Conservation (phyloP, 2,888 invertebrate genomes). For the Conus canariensis region DNA sequence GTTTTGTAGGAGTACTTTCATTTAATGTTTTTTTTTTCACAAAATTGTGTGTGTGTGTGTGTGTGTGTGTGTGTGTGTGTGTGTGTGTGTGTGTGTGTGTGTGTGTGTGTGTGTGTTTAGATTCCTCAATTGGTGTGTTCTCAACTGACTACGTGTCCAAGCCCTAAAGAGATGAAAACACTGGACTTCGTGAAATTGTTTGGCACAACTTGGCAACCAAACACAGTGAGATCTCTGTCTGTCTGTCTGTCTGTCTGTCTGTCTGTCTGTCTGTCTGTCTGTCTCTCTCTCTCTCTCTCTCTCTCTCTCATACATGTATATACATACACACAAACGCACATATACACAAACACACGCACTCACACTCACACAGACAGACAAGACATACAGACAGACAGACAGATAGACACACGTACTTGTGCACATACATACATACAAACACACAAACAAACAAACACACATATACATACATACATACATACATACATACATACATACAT, state of each 20-base stretch:
- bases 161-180: neutral
- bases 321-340: no score
- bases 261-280: neutral
- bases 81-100: constrained; percentile 12
- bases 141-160: neutral
- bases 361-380: neutral
- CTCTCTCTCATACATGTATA: neutral
- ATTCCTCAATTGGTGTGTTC: neutral
- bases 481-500: neutral
- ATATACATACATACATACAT: neutral
- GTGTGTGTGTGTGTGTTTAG: constrained; percentile 16
- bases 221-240: constrained; percentile 13
- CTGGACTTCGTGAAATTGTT: constrained; percentile 14
- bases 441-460: neutral
- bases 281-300: neutral
- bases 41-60: neutral
- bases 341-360: neutral
- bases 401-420: neutral
- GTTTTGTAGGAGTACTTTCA: no score
- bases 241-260: neutral
- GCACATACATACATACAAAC: neutral
- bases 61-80: constrained; percentile 18
- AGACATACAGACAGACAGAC: neutral
- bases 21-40: no score
- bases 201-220: neutral